Evolutionary conservation across 2,113 vertebrate species (phyloP).

Genomic region (Boleophthalmus pectinirostris): DNA sequence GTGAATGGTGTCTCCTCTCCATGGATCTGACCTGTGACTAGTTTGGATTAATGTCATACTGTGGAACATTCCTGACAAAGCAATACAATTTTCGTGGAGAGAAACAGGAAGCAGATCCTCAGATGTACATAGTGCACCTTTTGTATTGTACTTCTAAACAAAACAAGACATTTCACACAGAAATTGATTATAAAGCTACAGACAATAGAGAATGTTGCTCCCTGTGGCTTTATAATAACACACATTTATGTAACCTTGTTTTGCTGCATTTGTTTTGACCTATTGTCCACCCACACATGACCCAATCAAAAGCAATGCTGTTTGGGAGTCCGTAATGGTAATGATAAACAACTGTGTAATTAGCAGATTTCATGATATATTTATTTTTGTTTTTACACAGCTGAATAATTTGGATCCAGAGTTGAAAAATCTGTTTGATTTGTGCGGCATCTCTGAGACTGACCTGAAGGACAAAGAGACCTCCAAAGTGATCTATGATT

Average conservation of each 20-base stretch:
- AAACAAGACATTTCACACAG: neutral
- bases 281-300: neutral
- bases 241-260: neutral
- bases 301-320: neutral
- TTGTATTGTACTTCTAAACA: neutral
- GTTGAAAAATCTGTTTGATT: slow-evolving; percentile 94
- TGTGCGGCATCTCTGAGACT: slow-evolving; percentile 97
- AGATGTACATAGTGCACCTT: no score
- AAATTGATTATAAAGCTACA: neutral
- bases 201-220: neutral
- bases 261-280: neutral
- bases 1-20: no score
- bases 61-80: no score
- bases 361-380: neutral
- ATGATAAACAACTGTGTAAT: neutral
- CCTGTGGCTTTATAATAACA: neutral
- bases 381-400: slow-evolving; percentile 61
- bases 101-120: no score
- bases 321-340: neutral
- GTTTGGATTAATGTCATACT: no score
- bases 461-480: slow-evolving; percentile 98
- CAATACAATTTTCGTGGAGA: no score
- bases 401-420: slow-evolving; percentile 98
- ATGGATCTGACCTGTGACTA: no score
- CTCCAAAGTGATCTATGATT: slow-evolving; percentile 98